phyloP scores from a whole-genome alignment of 2,888 invertebrate species.

The Anagyrus pseudococci region DNA sequence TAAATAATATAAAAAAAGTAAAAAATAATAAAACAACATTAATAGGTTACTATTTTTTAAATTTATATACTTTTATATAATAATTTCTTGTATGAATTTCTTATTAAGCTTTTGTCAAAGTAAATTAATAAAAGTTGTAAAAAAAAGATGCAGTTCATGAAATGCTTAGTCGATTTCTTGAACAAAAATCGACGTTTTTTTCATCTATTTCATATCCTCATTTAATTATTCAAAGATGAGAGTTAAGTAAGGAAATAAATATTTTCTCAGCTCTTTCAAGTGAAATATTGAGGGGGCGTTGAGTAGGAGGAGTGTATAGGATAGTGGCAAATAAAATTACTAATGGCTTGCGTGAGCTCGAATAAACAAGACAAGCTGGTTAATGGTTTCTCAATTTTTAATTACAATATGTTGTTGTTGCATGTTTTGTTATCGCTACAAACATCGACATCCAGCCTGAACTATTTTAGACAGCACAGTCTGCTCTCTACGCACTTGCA shows the following conservation, averaged over 20 bases:
- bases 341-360: too few relatives aligned
- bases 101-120: neutral
- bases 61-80: too few relatives aligned
- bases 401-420: conserved; percentile 58
- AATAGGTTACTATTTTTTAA: too few relatives aligned
- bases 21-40: conserved; percentile 3
- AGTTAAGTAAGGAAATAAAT: too few relatives aligned
- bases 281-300: too few relatives aligned
- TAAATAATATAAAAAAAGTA: neutral
- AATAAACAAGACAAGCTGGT: conserved; percentile 40
- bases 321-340: neutral
- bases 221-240: too few relatives aligned
- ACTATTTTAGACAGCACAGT: conserved; percentile 60
- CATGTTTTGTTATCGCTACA: conserved; percentile 58
- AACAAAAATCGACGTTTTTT: too few relatives aligned
- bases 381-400: conserved; percentile 59
- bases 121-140: neutral
- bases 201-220: too few relatives aligned
- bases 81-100: neutral
- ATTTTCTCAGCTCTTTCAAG: too few relatives aligned
- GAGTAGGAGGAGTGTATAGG: too few relatives aligned
- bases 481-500: conserved; percentile 51
- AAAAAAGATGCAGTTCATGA: neutral
- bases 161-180: too few relatives aligned
- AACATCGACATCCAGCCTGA: conserved; percentile 62